phyloP scores from a whole-genome alignment of 2,797 vertebrate species.

The Phalloptychus januarius region DNA sequence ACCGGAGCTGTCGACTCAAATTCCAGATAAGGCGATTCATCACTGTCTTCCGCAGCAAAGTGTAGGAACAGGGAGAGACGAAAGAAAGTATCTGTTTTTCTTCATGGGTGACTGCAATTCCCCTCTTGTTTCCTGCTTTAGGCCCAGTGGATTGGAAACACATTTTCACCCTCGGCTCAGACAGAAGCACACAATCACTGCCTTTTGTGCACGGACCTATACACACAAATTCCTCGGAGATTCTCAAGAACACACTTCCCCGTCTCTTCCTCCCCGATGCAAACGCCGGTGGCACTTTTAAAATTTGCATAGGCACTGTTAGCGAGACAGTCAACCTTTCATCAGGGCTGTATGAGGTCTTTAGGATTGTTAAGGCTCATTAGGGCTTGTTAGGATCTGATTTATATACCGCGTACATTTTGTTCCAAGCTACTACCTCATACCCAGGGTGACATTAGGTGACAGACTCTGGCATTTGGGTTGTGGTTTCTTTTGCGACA shows the following conservation, averaged over 20 bases:
- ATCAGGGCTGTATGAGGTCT: slow-evolving; percentile 56
- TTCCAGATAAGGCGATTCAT: slow-evolving; percentile 36
- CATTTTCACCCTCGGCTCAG: slow-evolving; percentile 53
- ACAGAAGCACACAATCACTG: slow-evolving; percentile 12
- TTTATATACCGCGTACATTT: slow-evolving; percentile 56
- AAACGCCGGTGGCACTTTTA: slow-evolving; percentile 51
- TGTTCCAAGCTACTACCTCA: slow-evolving; percentile 36
- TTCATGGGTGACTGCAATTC: slow-evolving; percentile 57
- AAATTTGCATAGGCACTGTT: slow-evolving; percentile 44
- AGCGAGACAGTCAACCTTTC: slow-evolving; percentile 63
- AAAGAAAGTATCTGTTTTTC: slow-evolving; percentile 44
- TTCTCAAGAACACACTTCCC: slow-evolving; percentile 7
- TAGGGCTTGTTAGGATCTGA: slow-evolving; percentile 56
- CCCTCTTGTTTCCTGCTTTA: slow-evolving; percentile 59
- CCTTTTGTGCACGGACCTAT: background rate
- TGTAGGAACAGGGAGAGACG: slow-evolving; percentile 11
- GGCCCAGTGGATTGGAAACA: slow-evolving; percentile 60
- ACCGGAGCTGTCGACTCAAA: slow-evolving; percentile 18
- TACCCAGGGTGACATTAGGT: slow-evolving; percentile 51
- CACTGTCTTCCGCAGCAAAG: slow-evolving; percentile 35
- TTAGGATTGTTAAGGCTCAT: slow-evolving; percentile 59
- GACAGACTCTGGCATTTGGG: slow-evolving; percentile 60
- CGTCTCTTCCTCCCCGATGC: slow-evolving; percentile 8
- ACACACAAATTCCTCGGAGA: slow-evolving; percentile 17
- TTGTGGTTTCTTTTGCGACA: slow-evolving; percentile 7